phyloP scores from a whole-genome alignment of 2,113 vertebrate genomes.

The Microtus montanus region DNA sequence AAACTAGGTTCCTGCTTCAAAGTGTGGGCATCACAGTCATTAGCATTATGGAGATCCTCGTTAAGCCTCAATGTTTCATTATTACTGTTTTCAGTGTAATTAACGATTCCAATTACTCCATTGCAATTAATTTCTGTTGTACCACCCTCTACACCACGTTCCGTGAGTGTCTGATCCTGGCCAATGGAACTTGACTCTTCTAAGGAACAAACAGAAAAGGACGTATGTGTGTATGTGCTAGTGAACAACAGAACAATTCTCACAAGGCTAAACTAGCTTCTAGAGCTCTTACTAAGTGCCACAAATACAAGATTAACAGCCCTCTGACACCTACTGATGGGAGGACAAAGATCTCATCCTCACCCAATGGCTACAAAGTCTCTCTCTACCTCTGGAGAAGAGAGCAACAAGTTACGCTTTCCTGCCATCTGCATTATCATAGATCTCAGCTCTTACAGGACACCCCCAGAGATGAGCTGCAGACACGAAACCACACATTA shows the following conservation, averaged over 20 bases:
- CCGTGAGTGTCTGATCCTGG: conserved; percentile 77
- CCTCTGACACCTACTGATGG: conserved; percentile 42
- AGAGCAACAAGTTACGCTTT: conserved; percentile 59
- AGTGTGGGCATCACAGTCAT: conserved; percentile 80
- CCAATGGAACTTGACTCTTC: conserved; percentile 73
- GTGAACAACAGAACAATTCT: not conserved
- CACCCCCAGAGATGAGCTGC: conserved; percentile 65
- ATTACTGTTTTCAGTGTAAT: conserved; percentile 76
- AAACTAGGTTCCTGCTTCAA: conserved; percentile 75
- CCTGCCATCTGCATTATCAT: conserved; percentile 41
- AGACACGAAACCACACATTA: conserved; percentile 52
- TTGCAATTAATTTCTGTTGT: conserved; percentile 90
- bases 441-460: conserved; percentile 45
- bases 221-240: conserved; percentile 6
- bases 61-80: conserved; percentile 82
- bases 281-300: conserved; percentile 22
- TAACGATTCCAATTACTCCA: conserved; percentile 81
- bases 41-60: conserved; percentile 91
- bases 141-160: conserved; percentile 74
- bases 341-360: conserved; percentile 54
- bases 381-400: conserved; percentile 47
- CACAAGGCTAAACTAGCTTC: conserved; percentile 37
- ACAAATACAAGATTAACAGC: conserved; percentile 49
- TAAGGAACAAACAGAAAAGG: conserved; percentile 76
- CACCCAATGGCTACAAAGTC: conserved; percentile 47